Percentiles rank a stretch among this genome's conserved stretches.
Conservation (phyloP, 2,797 vertebrate species). For the Scolopax rusticola region DNA sequence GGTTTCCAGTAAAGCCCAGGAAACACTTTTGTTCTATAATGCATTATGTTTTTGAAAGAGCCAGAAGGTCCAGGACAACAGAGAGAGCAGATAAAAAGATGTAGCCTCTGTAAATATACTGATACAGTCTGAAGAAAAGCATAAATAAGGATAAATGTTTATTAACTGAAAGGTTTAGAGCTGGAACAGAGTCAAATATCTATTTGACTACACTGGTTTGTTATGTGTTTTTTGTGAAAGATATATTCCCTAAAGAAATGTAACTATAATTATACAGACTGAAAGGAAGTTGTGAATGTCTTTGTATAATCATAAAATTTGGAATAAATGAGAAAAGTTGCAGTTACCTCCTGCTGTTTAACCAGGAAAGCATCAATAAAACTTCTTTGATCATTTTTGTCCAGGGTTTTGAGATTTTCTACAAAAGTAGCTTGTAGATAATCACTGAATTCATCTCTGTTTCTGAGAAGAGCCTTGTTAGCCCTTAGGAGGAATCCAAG, state of each 20-base stretch:
- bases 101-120: not conserved
- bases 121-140: not conserved
- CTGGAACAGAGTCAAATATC: not conserved
- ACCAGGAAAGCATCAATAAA: conserved; percentile 72
- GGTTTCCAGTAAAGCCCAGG: not conserved
- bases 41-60: not conserved
- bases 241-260: not conserved
- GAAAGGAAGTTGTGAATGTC: not conserved
- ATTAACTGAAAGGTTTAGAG: not conserved
- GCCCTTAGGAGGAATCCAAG: conserved; percentile 62
- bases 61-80: not conserved
- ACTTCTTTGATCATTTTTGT: conserved; percentile 70
- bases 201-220: not conserved
- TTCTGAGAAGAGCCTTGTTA: conserved; percentile 52
- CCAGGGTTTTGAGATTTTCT: conserved; percentile 39
- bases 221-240: not conserved
- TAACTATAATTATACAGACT: not conserved
- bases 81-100: not conserved
- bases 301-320: not conserved
- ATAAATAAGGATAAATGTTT: not conserved
- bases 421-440: conserved; percentile 33
- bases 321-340: not conserved
- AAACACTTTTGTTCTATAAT: not conserved
- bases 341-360: conserved; percentile 69
- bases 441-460: conserved; percentile 43